Conservation (phyloP, 2,797 vertebrate genomes). For the Hylomyscus alleni region DNA sequence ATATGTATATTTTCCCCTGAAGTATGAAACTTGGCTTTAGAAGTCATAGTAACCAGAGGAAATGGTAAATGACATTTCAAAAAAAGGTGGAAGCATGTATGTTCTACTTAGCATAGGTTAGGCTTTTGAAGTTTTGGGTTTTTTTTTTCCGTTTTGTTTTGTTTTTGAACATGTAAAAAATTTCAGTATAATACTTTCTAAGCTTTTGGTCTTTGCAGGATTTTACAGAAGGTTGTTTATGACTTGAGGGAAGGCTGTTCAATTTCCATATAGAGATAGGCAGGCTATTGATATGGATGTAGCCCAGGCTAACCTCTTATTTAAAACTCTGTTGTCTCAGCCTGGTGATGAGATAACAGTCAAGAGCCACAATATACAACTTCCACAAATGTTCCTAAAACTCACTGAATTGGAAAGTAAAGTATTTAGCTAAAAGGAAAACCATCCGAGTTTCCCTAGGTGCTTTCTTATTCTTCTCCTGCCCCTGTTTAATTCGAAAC, state of each 20-base stretch:
- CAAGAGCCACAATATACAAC: background rate
- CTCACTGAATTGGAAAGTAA: background rate
- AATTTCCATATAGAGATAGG: background rate
- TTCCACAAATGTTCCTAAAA: background rate
- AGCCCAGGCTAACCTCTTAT: background rate
- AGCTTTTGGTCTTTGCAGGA: slow-evolving; percentile 26
- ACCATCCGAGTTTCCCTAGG: background rate
- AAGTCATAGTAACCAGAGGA: background rate
- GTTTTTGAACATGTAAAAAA: background rate
- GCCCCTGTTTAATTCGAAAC: background rate
- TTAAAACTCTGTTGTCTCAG: background rate
- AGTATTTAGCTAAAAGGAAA: slow-evolving; percentile 22
- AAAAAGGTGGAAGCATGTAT: background rate
- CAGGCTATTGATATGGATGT: background rate
- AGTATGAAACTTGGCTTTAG: background rate
- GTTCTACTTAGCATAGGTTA: background rate
- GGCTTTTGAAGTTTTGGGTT: background rate
- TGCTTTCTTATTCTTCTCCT: background rate
- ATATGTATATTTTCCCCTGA: background rate
- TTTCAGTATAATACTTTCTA: background rate
- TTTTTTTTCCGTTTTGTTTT: no score
- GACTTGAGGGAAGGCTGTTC: background rate
- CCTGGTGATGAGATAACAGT: background rate
- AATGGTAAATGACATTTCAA: background rate
- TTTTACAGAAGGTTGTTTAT: background rate